Percentiles rank a stretch among this genome's conserved stretches.
phyloP scores from a whole-genome alignment of 2,888 invertebrate genomes.

The Cynaeus angustus region DNA sequence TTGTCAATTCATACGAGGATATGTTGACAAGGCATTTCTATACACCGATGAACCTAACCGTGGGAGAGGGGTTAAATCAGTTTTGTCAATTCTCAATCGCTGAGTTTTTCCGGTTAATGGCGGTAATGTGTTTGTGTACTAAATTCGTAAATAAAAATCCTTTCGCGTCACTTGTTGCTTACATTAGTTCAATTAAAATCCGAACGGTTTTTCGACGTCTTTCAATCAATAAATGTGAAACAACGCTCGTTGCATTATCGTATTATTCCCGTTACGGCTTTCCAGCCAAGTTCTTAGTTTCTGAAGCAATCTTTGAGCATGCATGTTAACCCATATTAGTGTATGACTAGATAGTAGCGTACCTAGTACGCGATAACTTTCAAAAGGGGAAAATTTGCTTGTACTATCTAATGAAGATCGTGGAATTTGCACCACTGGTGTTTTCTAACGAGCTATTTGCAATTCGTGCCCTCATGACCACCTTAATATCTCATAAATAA shows the following conservation, averaged over 20 bases:
- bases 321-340: slow-evolving; percentile 46
- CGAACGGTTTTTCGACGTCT: slow-evolving; percentile 34
- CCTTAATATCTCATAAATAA: slow-evolving; percentile 37
- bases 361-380: slow-evolving; percentile 62
- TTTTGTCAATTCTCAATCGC: slow-evolving; percentile 60
- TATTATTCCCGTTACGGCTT: not conserved
- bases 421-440: slow-evolving; percentile 63
- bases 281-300: slow-evolving; percentile 14
- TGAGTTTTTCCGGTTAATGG: slow-evolving; percentile 58
- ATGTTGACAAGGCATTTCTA: slow-evolving; percentile 64
- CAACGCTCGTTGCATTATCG: not conserved
- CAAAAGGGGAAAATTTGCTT: slow-evolving; percentile 59
- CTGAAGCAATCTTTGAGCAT: slow-evolving; percentile 17
- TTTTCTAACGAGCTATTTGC: slow-evolving; percentile 59
- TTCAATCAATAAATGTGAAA: slow-evolving; percentile 49
- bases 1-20: slow-evolving; percentile 60
- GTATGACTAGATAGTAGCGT: slow-evolving; percentile 58
- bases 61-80: slow-evolving; percentile 58
- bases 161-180: slow-evolving; percentile 61
- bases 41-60: slow-evolving; percentile 58
- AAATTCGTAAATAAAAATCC: slow-evolving; percentile 58
- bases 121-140: slow-evolving; percentile 58
- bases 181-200: slow-evolving; percentile 54
- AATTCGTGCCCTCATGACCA: slow-evolving; percentile 54
- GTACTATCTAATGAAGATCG: slow-evolving; percentile 63